Evolutionary conservation across 2,888 invertebrate species (phyloP).

Genomic region (Cyclophora punctaria): DNA sequence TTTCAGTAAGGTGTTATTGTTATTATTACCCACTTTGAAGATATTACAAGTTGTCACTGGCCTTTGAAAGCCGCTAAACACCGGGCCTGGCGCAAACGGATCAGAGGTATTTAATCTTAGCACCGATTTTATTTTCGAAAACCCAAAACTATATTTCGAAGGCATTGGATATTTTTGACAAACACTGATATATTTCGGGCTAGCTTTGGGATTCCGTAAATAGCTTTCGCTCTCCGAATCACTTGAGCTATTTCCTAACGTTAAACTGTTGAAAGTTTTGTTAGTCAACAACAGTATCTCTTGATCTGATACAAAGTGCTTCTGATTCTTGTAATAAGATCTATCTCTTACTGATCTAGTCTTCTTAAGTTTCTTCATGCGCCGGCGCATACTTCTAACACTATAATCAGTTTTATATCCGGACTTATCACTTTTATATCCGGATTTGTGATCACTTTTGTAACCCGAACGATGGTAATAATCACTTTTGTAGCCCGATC

Average conservation of each 20-base stretch:
- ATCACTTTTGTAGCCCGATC: slow-evolving; percentile 70
- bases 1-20: slow-evolving; percentile 60
- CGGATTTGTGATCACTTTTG: slow-evolving; percentile 76
- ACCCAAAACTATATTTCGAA: slow-evolving; percentile 56
- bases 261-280: slow-evolving; percentile 70
- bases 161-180: slow-evolving; percentile 59
- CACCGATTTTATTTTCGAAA: slow-evolving; percentile 54
- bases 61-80: slow-evolving; percentile 64
- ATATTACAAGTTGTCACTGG: slow-evolving; percentile 63
- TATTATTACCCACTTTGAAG: slow-evolving; percentile 64
- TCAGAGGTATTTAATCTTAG: slow-evolving; percentile 55
- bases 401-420: slow-evolving; percentile 77
- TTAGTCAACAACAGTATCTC: slow-evolving; percentile 75
- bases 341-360: slow-evolving; percentile 67
- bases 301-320: slow-evolving; percentile 74
- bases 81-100: slow-evolving; percentile 69
- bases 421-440: slow-evolving; percentile 77
- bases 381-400: slow-evolving; percentile 60
- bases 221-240: slow-evolving; percentile 68
- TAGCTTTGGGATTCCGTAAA: slow-evolving; percentile 52
- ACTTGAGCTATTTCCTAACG: slow-evolving; percentile 74
- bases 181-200: slow-evolving; percentile 65
- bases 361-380: slow-evolving; percentile 68
- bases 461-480: slow-evolving; percentile 70
- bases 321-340: slow-evolving; percentile 72